Evolutionary conservation across 1,140 invertebrate species (phyloP), one percentile per base, ranked within the genome.

Genomic region (Sitophilus oryzae): DNA sequence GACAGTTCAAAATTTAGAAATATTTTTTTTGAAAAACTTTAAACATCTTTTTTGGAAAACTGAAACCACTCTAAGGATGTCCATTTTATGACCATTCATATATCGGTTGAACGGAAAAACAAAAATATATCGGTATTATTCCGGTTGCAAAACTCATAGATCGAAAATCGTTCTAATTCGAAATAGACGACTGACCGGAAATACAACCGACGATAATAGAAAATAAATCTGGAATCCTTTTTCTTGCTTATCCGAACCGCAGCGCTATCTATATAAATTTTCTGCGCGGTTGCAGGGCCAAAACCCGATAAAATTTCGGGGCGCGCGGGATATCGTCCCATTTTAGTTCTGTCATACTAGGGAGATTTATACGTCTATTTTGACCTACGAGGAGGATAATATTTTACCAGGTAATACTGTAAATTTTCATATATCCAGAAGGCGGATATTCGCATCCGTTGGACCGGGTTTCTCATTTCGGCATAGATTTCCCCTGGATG

Each of bases 261-360:
- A 15, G 36, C 21, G 50, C 25, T 23, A 44, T 43, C 23, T 44
- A 36, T 49, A 52, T 52, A 52, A 52, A 42, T 52, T 49, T 22
- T 15, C 2, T 38, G 2, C 3, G 23, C 38, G 49, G 25, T 41
- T 50, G 35, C 30, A 40, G 36, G 11, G 38, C 38, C 49, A 43
- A 52, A 52, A 43, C 22, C 49, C 49, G 49, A 30, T 52, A 52
- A 44, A 42, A 52, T 30, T 52, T 43, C 38, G 25, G 49, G n/a
- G n/a, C n/a, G 49, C 49, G 43, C 49, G 21, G 49, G 49, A 44
- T 36, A 52, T 44, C 22, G 49, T 45, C 20, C 51, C 51, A 46
- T 53, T 45, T 53, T 45, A 53, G 42, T 37, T 53, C 44, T 53
- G 51, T 44, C 51, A 42, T 19, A 23, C 15, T n/a, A 15, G 14